A percentile compares a stretch with the other conserved stretches of the same genome.
These are phyloP conservation scores for Ptychochromis oligacanthus DNA, from an alignment of 2,113 vertebrate genomes.

Conservation along the genomic window DNA sequence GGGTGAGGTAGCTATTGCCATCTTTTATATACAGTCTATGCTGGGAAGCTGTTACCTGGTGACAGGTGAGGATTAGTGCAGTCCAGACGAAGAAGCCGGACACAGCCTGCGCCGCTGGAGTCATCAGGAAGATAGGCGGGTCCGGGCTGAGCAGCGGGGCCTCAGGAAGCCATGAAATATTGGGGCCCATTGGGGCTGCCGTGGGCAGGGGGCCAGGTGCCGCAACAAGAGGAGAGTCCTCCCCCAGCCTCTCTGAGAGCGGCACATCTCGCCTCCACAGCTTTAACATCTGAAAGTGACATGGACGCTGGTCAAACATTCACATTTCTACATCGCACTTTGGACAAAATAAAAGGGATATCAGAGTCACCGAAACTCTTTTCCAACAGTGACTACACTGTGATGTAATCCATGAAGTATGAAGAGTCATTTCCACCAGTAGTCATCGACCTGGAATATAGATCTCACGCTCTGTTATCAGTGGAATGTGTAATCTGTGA, in stretches of 20 bases:
- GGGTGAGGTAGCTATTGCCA: not conserved
- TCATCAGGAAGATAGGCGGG: constrained; percentile 95
- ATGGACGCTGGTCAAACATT: not conserved
- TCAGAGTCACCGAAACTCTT: fast-evolving
- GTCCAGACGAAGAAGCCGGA: constrained; percentile 99
- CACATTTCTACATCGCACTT: not conserved
- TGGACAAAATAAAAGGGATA: not conserved
- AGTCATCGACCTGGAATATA: constrained; percentile 49
- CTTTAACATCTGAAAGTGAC: constrained; percentile 61
- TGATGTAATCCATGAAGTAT: not conserved
- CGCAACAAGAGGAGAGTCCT: constrained; percentile 49
- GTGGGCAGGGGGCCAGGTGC: constrained; percentile 64
- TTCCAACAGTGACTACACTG: constrained; percentile 13
- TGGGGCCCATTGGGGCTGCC: constrained; percentile 76
- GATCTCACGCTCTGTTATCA: constrained; percentile 12
- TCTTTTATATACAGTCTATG: not conserved
- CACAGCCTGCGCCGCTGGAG: constrained; percentile 89
- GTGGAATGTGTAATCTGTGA: constrained; percentile 8
- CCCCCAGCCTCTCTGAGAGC: constrained; percentile 70
- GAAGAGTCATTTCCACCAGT: not conserved
- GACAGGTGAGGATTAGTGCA: constrained; percentile 95
- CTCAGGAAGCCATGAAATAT: constrained; percentile 87
- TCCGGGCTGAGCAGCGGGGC: constrained; percentile 84
- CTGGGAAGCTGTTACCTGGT: constrained; percentile 85
- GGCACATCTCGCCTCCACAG: constrained; percentile 78